Evolutionary conservation across 2,113 vertebrate genomes (phyloP), one percentile per base, ranked within the genome.

Genomic region (Regulus satrapa): DNA sequence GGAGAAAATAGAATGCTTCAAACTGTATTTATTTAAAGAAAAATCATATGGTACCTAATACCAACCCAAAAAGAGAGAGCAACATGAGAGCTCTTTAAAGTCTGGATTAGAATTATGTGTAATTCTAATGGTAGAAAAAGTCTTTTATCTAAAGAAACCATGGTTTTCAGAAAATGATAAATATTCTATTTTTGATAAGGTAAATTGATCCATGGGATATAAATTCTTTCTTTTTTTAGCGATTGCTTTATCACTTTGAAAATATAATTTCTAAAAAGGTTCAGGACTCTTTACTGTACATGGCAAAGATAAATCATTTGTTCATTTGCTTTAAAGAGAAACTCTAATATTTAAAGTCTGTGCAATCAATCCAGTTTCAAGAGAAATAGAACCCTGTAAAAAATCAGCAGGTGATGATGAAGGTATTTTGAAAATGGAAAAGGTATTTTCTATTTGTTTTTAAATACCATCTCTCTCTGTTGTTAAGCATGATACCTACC

Each of bases 301-400:
- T 34, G 32, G 49, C 10, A 90, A 83, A 88, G 61, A 86, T 23
- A 80, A 80, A 61, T 45, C 6, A 1, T 74, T 87, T 54, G 4
- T 63, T 92, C 16, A 46, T 83, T 94, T 94, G 18, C 19, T 88
- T 94, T 84, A 81, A 88, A 90, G 31, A 85, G 36, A 67, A 86
- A 28, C 9, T 45, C 8, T 83, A 72, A 55, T 59, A 5, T 74
- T 89, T 82, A 31, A 51, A 84, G 29, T 43, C 28, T 85, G 5
- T 77, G 28, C 24, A 85, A 87, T 81, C 40, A 94, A 69, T 81
- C n/a, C 68, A 66, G 28, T 48, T 84, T 84, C 54, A 91, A 82
- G 49, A 69, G 24, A 87, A 93, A 80, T 5, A 67, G 3, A 32
- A 7, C 28, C 9, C 20, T 48, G 31, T 77, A 64, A 89, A 92